phyloP scores from a whole-genome alignment of 92 coral and sea anemone species.

The Metridium senile region DNA sequence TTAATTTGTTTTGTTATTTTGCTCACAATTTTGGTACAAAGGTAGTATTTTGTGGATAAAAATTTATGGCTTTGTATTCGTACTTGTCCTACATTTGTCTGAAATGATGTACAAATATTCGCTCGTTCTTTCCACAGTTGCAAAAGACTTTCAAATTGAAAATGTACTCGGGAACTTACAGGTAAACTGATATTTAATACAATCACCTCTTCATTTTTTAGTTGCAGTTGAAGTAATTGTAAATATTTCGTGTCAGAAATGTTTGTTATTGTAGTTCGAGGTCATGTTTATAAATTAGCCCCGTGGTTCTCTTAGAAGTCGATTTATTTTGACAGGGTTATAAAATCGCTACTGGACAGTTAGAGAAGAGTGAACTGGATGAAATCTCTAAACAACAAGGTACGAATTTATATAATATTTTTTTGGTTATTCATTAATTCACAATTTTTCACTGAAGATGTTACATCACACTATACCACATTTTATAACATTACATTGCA shows the following conservation, averaged over 20 bases:
- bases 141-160: slow-evolving; percentile 91
- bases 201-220: not conserved
- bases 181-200: slow-evolving; percentile 42
- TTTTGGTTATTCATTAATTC: not conserved
- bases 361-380: slow-evolving; percentile 71
- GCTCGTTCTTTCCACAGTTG: slow-evolving; percentile 50
- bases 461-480: too few species aligned
- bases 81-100: too few species aligned
- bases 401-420: not conserved
- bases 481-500: too few species aligned
- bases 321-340: slow-evolving; percentile 63
- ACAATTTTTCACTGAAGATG: too few species aligned
- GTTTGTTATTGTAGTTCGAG: too few species aligned
- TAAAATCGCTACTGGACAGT: slow-evolving; percentile 93
- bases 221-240: not conserved
- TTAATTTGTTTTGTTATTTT: not conserved
- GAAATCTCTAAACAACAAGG: slow-evolving; percentile 77
- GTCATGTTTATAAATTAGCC: too few species aligned
- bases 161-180: slow-evolving; percentile 95
- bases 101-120: not conserved
- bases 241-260: not conserved
- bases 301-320: not conserved
- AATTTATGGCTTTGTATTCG: not conserved
- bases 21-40: not conserved
- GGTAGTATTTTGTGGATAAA: not conserved